Conservation (phyloP, 2,113 vertebrate species). For the Hippopotamus amphibius region DNA sequence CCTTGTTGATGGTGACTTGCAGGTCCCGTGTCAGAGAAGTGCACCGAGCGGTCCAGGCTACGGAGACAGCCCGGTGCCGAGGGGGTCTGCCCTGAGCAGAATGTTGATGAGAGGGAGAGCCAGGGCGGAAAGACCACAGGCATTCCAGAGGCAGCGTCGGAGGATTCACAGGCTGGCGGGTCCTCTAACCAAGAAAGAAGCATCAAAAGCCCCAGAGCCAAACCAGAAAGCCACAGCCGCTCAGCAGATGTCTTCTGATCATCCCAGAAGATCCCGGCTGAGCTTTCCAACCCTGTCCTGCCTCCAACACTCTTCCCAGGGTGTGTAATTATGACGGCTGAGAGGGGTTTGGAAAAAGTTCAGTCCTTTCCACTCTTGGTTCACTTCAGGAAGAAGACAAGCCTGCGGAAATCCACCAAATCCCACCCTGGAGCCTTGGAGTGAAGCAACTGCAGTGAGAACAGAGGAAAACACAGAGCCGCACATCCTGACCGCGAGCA, state of each 20-base stretch:
- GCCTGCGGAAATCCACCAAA: background rate
- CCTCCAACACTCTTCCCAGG: background rate
- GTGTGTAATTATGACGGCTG: background rate
- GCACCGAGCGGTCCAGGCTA: background rate
- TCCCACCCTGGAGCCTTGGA: accelerated
- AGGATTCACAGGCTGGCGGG: background rate
- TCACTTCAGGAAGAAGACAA: background rate
- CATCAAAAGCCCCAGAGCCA: background rate
- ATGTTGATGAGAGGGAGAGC: background rate
- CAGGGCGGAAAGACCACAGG: background rate
- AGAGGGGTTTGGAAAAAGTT: background rate
- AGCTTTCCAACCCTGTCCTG: background rate
- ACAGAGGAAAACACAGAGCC: background rate
- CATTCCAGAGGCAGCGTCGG: background rate
- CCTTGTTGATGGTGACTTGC: background rate
- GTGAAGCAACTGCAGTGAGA: accelerated
- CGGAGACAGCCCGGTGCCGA: accelerated
- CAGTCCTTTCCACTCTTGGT: background rate
- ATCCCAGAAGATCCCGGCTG: background rate
- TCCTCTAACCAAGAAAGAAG: background rate
- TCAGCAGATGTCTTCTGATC: slow-evolving; percentile 10
- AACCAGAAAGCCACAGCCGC: background rate
- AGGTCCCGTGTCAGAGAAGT: background rate
- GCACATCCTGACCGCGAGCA: no score
- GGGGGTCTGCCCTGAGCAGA: background rate